Conservation (phyloP, 2,888 invertebrate genomes). For the Acheta domesticus region DNA sequence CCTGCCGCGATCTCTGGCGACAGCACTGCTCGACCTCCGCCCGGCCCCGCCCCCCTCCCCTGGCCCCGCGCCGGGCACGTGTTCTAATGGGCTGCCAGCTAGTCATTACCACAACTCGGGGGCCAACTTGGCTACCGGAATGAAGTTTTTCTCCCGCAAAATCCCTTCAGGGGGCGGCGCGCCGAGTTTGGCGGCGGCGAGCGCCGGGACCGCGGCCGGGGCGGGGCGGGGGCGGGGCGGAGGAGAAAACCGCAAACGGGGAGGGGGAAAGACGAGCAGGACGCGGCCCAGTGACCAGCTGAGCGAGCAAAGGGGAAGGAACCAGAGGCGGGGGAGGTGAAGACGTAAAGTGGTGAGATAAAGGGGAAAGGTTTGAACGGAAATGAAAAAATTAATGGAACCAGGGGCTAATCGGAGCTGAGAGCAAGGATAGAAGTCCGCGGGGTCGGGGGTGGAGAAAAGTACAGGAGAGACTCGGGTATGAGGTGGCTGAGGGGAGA, state of each 20-base stretch:
- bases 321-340: background rate
- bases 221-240: background rate
- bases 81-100: conserved; percentile 9
- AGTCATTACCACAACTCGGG: background rate
- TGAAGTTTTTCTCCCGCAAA: conserved; percentile 18
- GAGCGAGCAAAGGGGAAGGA: no score
- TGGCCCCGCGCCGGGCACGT: background rate
- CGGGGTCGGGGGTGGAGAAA: background rate
- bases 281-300: no score
- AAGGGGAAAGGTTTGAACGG: no score
- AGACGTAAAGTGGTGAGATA: background rate
- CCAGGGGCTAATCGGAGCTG: background rate
- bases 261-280: no score
- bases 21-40: no score
- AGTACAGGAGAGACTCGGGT: background rate
- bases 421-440: background rate
- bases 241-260: no score
- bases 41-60: no score
- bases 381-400: no score
- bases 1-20: no score
- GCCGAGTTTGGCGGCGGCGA: background rate
- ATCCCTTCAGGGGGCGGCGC: background rate
- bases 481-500: background rate
- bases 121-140: conserved; percentile 8
- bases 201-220: background rate